These are phyloP conservation scores for Oreotrochilus melanogaster DNA, from an alignment of 2,113 vertebrate genomes.

Conservation along the genomic window DNA sequence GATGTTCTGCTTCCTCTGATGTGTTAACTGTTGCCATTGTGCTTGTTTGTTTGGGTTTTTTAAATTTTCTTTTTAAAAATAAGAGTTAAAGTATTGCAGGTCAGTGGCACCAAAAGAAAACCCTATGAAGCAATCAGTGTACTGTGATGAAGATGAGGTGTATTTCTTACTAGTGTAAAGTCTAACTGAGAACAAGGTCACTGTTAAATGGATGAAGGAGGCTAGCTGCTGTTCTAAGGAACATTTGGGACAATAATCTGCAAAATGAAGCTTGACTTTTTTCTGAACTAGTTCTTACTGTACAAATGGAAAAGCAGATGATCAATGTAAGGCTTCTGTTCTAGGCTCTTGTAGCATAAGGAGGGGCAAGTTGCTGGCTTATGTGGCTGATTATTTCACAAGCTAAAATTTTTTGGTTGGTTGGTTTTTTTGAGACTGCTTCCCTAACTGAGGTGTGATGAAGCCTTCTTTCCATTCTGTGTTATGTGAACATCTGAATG, in stretches of 20 bases:
- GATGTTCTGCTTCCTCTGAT: not conserved
- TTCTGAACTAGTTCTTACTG: not conserved
- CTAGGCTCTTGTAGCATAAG: not conserved
- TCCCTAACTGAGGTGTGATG: not conserved
- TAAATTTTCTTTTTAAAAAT: not conserved
- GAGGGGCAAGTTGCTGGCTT: not conserved
- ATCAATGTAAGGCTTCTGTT: not conserved
- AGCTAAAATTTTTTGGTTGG: not conserved
- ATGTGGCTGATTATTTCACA: not conserved
- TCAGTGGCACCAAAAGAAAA: not conserved
- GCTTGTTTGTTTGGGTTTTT: not conserved
- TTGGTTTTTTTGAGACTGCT: not conserved
- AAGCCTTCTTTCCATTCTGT: not conserved
- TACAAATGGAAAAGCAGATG: not conserved
- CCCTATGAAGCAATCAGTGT: rapidly evolving
- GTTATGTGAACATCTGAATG: not conserved
- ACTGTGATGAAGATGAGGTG: not conserved
- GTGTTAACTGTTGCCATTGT: not conserved
- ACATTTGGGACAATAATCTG: not conserved
- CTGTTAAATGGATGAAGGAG: not conserved
- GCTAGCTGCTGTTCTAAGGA: not conserved
- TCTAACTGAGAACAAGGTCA: not conserved
- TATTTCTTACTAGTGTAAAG: not conserved
- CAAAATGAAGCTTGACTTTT: not conserved
- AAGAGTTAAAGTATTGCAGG: not conserved